A percentile compares a stretch with the other conserved stretches of the same genome.
Conservation (phyloP, 2,113 vertebrate species). For the Bettongia penicillata region DNA sequence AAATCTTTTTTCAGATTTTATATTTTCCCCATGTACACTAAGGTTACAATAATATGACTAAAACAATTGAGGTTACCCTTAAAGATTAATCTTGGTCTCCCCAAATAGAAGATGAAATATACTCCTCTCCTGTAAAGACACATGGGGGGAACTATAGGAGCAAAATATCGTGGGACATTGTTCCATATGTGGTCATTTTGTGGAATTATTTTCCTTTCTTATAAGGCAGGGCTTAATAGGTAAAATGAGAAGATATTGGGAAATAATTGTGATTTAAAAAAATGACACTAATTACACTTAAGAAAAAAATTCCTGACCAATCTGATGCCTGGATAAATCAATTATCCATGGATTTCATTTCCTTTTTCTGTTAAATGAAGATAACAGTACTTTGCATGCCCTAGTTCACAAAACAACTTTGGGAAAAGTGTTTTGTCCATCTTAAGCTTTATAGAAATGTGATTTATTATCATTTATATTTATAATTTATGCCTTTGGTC, state of each 20-base stretch:
- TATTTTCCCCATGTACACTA: neutral
- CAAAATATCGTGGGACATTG: neutral
- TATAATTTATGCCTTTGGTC: no score
- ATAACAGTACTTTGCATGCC: no score
- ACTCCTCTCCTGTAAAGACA: neutral
- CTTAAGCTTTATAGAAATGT: no score
- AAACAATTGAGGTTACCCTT: neutral
- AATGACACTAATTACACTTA: neutral
- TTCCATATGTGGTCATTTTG: neutral
- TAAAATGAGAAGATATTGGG: neutral
- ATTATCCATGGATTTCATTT: no score
- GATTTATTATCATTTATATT: no score
- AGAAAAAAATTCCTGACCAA: no score
- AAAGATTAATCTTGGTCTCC: neutral
- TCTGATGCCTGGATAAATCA: no score
- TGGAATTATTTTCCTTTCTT: neutral
- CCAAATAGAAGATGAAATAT: neutral
- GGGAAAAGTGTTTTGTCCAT: no score
- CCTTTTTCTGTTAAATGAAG: no score
- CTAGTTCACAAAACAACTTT: no score
- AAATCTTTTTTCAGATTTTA: neutral
- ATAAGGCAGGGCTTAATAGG: neutral
- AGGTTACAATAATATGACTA: neutral
- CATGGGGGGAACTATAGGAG: neutral
- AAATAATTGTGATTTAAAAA: neutral